Percentiles rank a stretch among this genome's conserved stretches.
phyloP scores from a whole-genome alignment of 1,140 invertebrate species.

The Phthorimaea operculella region DNA sequence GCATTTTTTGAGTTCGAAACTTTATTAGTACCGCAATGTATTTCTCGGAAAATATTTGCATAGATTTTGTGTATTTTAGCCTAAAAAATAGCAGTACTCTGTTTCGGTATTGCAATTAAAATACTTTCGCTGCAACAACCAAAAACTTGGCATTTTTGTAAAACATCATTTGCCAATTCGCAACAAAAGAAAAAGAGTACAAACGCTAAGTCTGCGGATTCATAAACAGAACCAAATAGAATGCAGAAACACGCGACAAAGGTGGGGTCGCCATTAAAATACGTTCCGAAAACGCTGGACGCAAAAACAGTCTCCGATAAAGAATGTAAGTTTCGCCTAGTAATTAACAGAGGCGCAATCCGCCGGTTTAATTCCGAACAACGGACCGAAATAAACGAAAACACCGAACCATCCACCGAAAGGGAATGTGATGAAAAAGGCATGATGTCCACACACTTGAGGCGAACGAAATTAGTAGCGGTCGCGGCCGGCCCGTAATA shows the following conservation, averaged over 20 bases:
- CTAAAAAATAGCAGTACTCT: no score
- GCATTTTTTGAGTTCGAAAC: no score
- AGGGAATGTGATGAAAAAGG: slow-evolving; percentile 65
- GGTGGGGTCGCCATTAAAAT: background rate
- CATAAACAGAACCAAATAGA: background rate
- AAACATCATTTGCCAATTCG: no score
- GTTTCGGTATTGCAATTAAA: no score
- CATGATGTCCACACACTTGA: slow-evolving; percentile 63
- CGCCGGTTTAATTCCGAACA: slow-evolving; percentile 59
- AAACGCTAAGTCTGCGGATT: no score
- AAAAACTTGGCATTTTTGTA: no score
- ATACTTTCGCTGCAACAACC: no score
- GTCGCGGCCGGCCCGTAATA: slow-evolving; percentile 56
- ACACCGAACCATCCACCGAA: slow-evolving; percentile 43
- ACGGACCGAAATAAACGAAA: slow-evolving; percentile 53
- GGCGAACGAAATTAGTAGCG: slow-evolving; percentile 57
- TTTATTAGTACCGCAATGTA: no score
- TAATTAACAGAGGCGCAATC: slow-evolving; percentile 61
- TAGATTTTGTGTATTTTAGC: no score
- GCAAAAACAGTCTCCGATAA: slow-evolving; percentile 2
- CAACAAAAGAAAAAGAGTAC: no score
- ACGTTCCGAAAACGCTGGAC: background rate
- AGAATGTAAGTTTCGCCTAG: slow-evolving; percentile 37
- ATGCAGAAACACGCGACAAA: background rate
- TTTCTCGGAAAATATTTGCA: no score